Evolutionary conservation across 1,140 invertebrate genomes (phyloP), one percentile per base, ranked within the genome.

Genomic region (Pseudobourletiella spinata): DNA sequence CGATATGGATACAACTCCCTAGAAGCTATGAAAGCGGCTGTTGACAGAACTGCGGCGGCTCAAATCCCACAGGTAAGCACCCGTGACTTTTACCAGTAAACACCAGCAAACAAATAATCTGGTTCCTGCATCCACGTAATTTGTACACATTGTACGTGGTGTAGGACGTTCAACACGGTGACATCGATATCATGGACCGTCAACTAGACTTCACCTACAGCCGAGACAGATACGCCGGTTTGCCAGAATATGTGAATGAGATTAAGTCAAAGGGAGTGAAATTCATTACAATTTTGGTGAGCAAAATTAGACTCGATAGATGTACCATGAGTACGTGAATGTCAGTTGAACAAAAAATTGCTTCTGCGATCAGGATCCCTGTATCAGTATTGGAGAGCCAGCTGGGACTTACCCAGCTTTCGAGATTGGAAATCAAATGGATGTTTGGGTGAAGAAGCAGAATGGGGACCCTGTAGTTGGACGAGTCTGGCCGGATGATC

Each of bases 151-250:
- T 46, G 8, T 6, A 14, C 3, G 51, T 43, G n/a, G 51, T 51
- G 20, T 35, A 79, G 75, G 79, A 81, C 71, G 77, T 79, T 1
- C 79, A 81, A 70, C 79, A 76, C 63, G 74, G 74, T n/a, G 72
- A 73, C 42, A 73, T 73, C 50, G 73, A 73, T 54, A 71, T 73
- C 71, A 95, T 95, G 91, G 77, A 86, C n/a, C 80, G 83, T 43
- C 80, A 79, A 57, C 25, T 64, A 6, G 65, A 67, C 26, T 67
- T 67, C 20, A 67, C 65, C 0, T n/a, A 61, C 3, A 20, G 29
- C 25, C 15, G 18, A 3, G 22, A 20, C 15, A 42, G 30, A 11
- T 67, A 63, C 25, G 30, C 24, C 28, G 65, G 65, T 11, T 46
- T 67, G 20, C 42, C 61, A 0, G 42, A 46, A 11, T 67, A 67